Evolutionary conservation across 2,113 vertebrate genomes (phyloP).

Genomic region (Corythoichthys intestinalis): DNA sequence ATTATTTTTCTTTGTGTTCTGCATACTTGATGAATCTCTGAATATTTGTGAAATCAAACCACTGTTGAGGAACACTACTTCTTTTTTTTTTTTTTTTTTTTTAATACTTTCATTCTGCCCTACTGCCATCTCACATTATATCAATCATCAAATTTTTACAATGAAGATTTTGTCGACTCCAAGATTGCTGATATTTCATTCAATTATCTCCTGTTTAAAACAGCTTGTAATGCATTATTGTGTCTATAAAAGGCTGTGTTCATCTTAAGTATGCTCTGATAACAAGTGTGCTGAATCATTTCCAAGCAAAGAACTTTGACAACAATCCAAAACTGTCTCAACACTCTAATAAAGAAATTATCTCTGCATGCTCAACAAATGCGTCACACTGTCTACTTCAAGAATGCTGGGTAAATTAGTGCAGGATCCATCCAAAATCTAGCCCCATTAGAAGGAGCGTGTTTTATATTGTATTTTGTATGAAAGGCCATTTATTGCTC

Average conservation of each 20-base stretch:
- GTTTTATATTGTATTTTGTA: neutral
- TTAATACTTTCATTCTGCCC: slow-evolving; percentile 8
- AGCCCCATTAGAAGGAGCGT: neutral
- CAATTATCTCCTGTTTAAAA: neutral
- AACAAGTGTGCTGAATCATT: neutral
- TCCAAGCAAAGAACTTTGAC: slow-evolving; percentile 6
- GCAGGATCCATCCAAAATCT: neutral
- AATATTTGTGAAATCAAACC: neutral
- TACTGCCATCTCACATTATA: no score
- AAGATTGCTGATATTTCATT: neutral
- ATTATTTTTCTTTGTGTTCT: slow-evolving; percentile 2
- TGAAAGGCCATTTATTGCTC: neutral
- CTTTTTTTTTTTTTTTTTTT: neutral
- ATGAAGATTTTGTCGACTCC: neutral
- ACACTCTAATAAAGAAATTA: neutral
- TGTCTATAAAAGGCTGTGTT: neutral
- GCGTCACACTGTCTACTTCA: neutral
- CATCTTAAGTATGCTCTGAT: neutral
- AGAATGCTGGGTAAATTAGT: neutral
- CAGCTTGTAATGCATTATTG: neutral
- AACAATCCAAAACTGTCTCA: neutral
- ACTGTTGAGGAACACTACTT: neutral
- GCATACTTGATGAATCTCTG: neutral
- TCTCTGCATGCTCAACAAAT: neutral
- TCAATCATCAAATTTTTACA: neutral